Percentiles rank a stretch among this genome's conserved stretches.
Conservation (phyloP, 2,888 invertebrate species). For the Caenorhabditis imperialis region DNA sequence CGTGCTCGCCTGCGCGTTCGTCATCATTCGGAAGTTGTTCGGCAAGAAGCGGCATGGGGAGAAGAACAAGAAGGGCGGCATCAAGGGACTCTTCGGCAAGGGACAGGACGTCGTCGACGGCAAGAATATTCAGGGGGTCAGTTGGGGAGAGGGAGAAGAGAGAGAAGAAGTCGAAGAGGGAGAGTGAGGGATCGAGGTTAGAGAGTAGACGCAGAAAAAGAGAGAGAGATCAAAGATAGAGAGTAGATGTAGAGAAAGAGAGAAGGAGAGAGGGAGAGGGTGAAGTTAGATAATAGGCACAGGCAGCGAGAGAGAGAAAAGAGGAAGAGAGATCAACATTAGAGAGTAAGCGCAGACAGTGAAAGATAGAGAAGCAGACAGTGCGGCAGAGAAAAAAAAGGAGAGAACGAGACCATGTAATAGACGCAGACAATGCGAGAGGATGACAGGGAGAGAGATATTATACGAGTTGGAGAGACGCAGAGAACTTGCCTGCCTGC, state of each 20-base stretch:
- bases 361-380: too few species aligned
- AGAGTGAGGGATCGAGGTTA: background rate
- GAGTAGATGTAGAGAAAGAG: background rate
- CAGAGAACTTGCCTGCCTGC: too few species aligned
- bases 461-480: too few species aligned
- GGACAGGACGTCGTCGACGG: constrained; percentile 64
- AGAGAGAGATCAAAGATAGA: background rate
- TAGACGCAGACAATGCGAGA: too few species aligned
- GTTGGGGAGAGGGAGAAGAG: constrained; percentile 5
- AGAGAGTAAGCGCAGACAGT: too few species aligned
- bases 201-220: too few species aligned
- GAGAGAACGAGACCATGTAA: too few species aligned
- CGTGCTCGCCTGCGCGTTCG: constrained; percentile 71
- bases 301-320: too few species aligned
- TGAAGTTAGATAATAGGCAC: too few species aligned
- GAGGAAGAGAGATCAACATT: too few species aligned
- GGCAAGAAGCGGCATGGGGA: constrained; percentile 78
- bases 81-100: constrained; percentile 71
- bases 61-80: constrained; percentile 74
- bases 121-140: constrained; percentile 63
- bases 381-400: too few species aligned
- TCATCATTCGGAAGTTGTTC: constrained; percentile 74
- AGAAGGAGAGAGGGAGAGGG: background rate
- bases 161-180: background rate
- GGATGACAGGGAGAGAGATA: too few species aligned